A percentile compares a stretch with the other conserved stretches of the same genome.
Evolutionary conservation across 2,113 vertebrate genomes (phyloP).

Genomic region (Nanorana parkeri): DNA sequence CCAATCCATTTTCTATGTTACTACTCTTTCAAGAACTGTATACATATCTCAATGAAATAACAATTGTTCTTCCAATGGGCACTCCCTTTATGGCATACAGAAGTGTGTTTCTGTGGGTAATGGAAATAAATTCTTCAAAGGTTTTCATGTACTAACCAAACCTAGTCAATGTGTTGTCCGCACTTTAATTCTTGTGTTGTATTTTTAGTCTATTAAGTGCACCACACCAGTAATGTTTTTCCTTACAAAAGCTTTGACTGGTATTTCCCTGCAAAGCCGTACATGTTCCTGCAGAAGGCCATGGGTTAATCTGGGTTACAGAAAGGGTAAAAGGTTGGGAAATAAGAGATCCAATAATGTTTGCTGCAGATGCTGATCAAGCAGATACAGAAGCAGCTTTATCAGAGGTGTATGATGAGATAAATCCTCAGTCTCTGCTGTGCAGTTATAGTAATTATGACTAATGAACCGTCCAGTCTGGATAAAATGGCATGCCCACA

Average conservation of each 20-base stretch:
- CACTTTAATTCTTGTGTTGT: too few relatives aligned
- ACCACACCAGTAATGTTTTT: not conserved
- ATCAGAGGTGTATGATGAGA: constrained; percentile 81
- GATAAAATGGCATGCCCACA: constrained; percentile 86
- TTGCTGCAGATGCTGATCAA: constrained; percentile 80
- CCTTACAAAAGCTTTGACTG: not conserved
- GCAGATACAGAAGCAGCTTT: constrained; percentile 78
- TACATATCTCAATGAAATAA: too few relatives aligned
- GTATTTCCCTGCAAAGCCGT: not conserved
- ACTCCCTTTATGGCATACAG: too few relatives aligned
- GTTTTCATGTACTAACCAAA: too few relatives aligned
- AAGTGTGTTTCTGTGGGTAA: too few relatives aligned
- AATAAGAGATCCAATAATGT: constrained; percentile 77
- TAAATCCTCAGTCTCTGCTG: constrained; percentile 82
- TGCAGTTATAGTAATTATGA: constrained; percentile 87
- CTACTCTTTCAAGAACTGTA: too few relatives aligned
- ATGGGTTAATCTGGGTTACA: constrained; percentile 44
- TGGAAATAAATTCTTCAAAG: too few relatives aligned
- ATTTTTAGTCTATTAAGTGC: too few relatives aligned
- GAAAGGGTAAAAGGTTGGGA: constrained; percentile 77
- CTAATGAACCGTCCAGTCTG: constrained; percentile 94
- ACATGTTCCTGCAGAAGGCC: not conserved
- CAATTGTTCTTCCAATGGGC: too few relatives aligned
- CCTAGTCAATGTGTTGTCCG: too few relatives aligned
- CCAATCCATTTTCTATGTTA: too few relatives aligned